These are phyloP conservation scores for Eilema sororculum DNA, from an alignment of 2,888 invertebrate species.

Conservation along the genomic window DNA sequence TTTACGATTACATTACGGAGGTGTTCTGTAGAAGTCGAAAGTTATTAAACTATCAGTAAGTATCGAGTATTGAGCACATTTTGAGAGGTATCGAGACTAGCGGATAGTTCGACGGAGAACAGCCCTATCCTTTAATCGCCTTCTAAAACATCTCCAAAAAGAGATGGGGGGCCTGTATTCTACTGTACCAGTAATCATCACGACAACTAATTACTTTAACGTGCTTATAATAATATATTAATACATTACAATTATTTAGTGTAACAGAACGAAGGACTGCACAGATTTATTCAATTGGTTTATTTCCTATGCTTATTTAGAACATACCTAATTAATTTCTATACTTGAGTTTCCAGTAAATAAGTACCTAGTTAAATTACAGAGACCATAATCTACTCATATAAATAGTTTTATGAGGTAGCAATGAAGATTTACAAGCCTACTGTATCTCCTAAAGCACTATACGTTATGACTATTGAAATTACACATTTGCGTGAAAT, in stretches of 20 bases:
- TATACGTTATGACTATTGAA: background rate
- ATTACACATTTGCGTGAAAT: background rate
- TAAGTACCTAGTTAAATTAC: background rate
- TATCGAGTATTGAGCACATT: background rate
- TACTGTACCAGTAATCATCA: no score
- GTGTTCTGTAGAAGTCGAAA: background rate
- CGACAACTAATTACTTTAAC: background rate
- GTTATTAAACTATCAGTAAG: background rate
- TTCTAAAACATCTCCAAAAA: no score
- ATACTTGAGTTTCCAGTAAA: background rate
- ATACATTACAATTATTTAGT: no score
- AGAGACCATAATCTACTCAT: background rate
- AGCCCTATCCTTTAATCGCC: no score
- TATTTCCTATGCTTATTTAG: background rate
- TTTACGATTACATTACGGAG: background rate
- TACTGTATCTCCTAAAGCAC: background rate
- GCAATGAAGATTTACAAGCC: background rate
- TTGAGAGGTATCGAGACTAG: background rate
- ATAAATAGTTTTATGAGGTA: background rate
- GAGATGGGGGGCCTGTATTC: no score
- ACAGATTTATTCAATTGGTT: background rate
- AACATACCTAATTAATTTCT: background rate
- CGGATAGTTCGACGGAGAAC: no score
- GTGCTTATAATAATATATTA: background rate
- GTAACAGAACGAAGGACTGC: background rate